phyloP scores from a whole-genome alignment of 2,888 invertebrate genomes.

The Hedychridium roseum region DNA sequence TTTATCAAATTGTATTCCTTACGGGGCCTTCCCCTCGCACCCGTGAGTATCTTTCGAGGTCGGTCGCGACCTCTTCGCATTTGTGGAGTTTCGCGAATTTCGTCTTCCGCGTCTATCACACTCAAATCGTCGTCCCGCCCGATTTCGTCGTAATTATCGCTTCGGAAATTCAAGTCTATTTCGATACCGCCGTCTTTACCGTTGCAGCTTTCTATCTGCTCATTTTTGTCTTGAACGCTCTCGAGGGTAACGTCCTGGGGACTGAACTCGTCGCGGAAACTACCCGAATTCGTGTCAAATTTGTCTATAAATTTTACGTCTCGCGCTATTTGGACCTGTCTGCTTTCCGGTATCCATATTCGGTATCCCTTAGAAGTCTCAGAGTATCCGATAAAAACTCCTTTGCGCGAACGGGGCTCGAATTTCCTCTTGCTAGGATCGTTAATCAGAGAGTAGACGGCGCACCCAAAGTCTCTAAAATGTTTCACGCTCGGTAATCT shows the following conservation, averaged over 20 bases:
- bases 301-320: constrained; percentile 20
- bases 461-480: constrained; percentile 35
- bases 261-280: neutral
- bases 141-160: neutral
- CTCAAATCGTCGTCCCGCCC: too few species aligned
- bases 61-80: constrained; percentile 14
- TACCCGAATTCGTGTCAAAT: constrained; percentile 1
- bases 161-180: neutral
- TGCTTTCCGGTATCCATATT: constrained; percentile 18
- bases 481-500: constrained; percentile 26
- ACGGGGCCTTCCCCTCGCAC: constrained; percentile 16
- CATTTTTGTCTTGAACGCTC: constrained; percentile 1
- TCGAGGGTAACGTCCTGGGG: neutral
- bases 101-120: neutral
- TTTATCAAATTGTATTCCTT: constrained; percentile 14
- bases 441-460: constrained; percentile 11
- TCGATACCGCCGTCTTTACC: neutral
- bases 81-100: neutral
- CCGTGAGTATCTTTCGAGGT: constrained; percentile 12
- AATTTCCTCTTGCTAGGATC: constrained; percentile 19
- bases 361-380: constrained; percentile 22
- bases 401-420: constrained; percentile 17
- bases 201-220: too few species aligned
- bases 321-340: constrained; percentile 13
- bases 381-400: constrained; percentile 21